These are phyloP conservation scores for Noctua comes DNA, from an alignment of 2,888 invertebrate species.

Conservation along the genomic window DNA sequence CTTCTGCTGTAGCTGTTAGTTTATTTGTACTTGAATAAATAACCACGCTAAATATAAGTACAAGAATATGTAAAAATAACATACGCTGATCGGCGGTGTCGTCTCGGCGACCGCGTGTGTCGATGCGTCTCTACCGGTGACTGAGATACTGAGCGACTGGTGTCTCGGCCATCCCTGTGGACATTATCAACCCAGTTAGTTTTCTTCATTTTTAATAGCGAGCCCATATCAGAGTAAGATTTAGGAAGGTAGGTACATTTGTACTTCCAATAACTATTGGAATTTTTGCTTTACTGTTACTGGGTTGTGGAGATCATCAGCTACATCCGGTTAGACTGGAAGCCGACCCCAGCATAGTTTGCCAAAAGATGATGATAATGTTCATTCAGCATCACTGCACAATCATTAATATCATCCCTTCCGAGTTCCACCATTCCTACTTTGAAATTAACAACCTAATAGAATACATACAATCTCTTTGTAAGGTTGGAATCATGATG, in stretches of 20 bases:
- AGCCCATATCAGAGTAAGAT: background rate
- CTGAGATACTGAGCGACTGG: constrained; percentile 75
- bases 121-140: constrained; percentile 68
- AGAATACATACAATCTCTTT: constrained; percentile 70
- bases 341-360: no score
- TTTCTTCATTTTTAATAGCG: background rate
- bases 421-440: background rate
- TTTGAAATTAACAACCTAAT: background rate
- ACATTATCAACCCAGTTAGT: background rate
- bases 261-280: no score
- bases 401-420: no score
- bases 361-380: no score
- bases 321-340: no score
- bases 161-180: constrained; percentile 68
- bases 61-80: constrained; percentile 43
- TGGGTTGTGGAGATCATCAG: no score
- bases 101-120: constrained; percentile 75
- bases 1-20: background rate
- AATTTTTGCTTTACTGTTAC: no score
- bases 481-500: constrained; percentile 63
- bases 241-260: no score
- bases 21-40: background rate
- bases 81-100: constrained; percentile 77
- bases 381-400: no score
- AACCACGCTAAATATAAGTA: background rate